Evolutionary conservation across 35 echinoderm and acorn worm genomes (phyloP).

Genomic region (Patiria miniata): DNA sequence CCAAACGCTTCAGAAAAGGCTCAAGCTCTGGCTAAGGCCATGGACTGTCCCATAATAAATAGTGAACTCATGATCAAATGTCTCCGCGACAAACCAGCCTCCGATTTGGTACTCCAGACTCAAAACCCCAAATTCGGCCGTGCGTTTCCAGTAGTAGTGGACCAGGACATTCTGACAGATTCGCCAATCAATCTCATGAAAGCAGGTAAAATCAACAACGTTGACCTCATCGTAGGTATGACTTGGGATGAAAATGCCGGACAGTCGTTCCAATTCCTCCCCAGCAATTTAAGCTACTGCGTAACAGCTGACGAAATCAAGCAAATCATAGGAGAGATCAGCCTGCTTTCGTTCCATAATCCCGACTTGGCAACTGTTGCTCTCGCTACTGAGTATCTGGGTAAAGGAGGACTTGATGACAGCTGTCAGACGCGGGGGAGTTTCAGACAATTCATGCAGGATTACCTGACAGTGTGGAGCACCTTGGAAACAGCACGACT

Average conservation of each 20-base stretch:
- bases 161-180: conserved; percentile 22
- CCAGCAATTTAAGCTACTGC: not conserved
- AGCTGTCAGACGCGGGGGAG: not conserved
- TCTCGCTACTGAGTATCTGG: not conserved
- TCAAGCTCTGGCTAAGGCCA: not conserved
- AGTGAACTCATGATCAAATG: conserved; percentile 29
- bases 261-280: not conserved
- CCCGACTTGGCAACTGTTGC: not conserved
- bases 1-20: conserved; percentile 19
- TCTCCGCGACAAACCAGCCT: not conserved
- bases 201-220: not conserved
- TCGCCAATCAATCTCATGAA: not conserved
- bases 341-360: not conserved
- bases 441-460: conserved; percentile 4
- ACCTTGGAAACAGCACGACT: conserved; percentile 11
- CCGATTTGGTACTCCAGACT: not conserved
- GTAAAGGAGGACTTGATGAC: not conserved
- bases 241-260: not conserved
- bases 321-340: not conserved
- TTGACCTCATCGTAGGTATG: conserved; percentile 14
- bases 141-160: conserved; percentile 66
- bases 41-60: not conserved
- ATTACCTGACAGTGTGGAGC: not conserved
- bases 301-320: not conserved
- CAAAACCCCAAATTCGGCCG: not conserved